A percentile compares a stretch with the other conserved stretches of the same genome.
Evolutionary conservation across 2,797 vertebrate genomes (phyloP).

Genomic region (Calcarius lapponicus): DNA sequence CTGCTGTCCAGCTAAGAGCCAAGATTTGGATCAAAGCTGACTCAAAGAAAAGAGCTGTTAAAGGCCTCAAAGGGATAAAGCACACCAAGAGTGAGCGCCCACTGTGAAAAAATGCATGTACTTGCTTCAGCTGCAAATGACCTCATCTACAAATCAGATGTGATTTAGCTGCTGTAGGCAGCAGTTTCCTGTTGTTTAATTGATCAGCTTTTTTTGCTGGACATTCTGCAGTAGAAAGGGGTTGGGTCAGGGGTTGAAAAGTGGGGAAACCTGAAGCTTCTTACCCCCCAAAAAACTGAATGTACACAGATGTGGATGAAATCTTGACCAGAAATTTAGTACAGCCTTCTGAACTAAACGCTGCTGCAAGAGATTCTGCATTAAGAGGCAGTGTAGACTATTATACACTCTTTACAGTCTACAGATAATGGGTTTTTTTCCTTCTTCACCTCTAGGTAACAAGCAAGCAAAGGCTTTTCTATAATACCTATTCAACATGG

Average conservation of each 20-base stretch:
- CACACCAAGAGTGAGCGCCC: rapidly evolving
- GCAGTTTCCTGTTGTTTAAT: not conserved
- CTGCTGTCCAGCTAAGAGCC: not conserved
- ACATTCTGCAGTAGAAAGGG: not conserved
- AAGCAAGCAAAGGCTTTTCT: not conserved
- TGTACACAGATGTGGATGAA: not conserved
- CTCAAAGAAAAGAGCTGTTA: not conserved
- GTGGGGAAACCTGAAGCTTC: not conserved
- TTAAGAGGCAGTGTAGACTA: not conserved
- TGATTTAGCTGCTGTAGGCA: not conserved
- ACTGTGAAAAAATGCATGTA: not conserved
- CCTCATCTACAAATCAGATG: not conserved
- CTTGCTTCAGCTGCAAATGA: not conserved
- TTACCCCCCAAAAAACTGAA: not conserved
- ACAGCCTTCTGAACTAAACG: not conserved
- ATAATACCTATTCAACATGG: not conserved
- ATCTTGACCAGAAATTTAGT: not conserved
- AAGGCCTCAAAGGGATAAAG: not conserved
- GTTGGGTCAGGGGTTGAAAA: not conserved
- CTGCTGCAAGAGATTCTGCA: not conserved
- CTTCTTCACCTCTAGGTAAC: not conserved
- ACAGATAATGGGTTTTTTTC: not conserved
- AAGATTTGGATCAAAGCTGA: not conserved
- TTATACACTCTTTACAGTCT: not conserved
- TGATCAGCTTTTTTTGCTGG: not conserved